Conservation (phyloP, 2,797 vertebrate genomes). For the Petrocephalus sullivani region DNA sequence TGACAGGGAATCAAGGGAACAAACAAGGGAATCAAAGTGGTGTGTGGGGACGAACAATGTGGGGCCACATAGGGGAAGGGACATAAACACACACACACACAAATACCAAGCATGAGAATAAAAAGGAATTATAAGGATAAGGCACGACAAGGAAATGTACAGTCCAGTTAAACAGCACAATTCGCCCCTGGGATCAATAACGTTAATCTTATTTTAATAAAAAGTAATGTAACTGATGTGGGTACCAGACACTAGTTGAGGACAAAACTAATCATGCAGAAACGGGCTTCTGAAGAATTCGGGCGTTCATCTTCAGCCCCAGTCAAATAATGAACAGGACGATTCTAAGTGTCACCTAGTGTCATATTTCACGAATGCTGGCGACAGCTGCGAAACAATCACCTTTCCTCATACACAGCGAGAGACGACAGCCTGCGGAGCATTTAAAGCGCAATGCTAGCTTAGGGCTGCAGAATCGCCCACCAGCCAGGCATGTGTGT, state of each 20-base stretch:
- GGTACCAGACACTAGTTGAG: background rate
- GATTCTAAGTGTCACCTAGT: background rate
- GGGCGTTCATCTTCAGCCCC: background rate
- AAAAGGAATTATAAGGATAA: background rate
- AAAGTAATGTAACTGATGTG: background rate
- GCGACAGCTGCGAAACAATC: background rate
- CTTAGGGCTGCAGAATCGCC: background rate
- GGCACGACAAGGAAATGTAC: background rate
- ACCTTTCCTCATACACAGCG: background rate
- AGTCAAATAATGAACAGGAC: background rate
- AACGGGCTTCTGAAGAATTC: background rate
- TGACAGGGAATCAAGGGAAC: background rate
- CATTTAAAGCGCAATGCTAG: background rate
- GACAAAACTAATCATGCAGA: background rate
- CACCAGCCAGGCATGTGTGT: background rate
- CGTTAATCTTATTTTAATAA: background rate
- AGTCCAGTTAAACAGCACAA: background rate
- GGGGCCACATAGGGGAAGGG: background rate
- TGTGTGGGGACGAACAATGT: background rate
- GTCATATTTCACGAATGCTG: background rate
- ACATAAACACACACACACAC: background rate
- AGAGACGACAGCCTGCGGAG: background rate
- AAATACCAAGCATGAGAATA: background rate
- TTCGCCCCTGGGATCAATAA: background rate
- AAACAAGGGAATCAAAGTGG: background rate